Conservation (phyloP, 1,140 invertebrate genomes). For the Samia ricini region DNA sequence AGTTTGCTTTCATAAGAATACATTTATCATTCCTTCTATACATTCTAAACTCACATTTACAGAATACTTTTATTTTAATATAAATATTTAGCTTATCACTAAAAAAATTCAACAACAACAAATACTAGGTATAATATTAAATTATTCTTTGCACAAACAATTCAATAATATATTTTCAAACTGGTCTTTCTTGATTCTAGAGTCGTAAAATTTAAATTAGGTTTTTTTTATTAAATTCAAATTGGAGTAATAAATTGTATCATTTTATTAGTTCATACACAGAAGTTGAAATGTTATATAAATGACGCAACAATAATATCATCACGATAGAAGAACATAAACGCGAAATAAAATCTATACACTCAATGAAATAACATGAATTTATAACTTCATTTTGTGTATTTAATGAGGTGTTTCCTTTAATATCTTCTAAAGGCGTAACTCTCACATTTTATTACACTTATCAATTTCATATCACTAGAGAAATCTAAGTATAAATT, state of each 20-base stretch:
- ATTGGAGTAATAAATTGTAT: not conserved
- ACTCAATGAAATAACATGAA: conserved; percentile 20
- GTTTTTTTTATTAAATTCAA: not conserved
- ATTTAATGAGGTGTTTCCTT: conserved; percentile 39
- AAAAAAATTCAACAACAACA: too few relatives aligned
- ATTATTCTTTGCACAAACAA: not conserved
- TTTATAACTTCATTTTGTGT: conserved; percentile 38
- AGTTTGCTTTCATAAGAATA: not conserved
- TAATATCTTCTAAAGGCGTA: conserved; percentile 33
- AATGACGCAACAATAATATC: conserved; percentile 4
- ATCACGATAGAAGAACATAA: conserved; percentile 10
- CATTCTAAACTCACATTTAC: too few relatives aligned
- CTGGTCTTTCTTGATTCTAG: not conserved
- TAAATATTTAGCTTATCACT: too few relatives aligned
- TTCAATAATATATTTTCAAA: not conserved
- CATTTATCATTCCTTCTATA: too few relatives aligned
- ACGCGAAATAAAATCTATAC: conserved; percentile 36
- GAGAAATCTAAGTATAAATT: conserved; percentile 21
- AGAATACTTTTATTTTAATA: too few relatives aligned
- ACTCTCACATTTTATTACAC: conserved; percentile 34
- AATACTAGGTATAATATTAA: not conserved
- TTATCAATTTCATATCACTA: conserved; percentile 34
- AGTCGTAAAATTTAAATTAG: not conserved
- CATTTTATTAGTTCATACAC: not conserved
- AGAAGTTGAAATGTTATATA: not conserved